Evolutionary conservation across 2,888 invertebrate genomes (phyloP).

Genomic region (Heliconius ethilla): DNA sequence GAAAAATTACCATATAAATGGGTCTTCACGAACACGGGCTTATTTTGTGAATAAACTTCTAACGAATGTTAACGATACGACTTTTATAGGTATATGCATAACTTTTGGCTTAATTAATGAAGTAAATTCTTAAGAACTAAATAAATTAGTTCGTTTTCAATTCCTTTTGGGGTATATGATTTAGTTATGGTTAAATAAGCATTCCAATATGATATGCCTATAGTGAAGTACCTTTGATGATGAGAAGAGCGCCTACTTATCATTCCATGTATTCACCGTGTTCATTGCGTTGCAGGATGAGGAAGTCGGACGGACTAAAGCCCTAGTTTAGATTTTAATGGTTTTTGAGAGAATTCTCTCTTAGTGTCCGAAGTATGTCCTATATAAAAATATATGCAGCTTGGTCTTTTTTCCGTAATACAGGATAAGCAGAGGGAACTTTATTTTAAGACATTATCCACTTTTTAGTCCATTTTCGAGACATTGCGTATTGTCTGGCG

Average conservation of each 20-base stretch:
- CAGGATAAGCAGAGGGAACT: neutral
- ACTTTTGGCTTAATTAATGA: slow-evolving; percentile 7
- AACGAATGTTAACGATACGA: slow-evolving; percentile 21
- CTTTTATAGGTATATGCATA: neutral
- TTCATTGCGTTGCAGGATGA: too few relatives aligned
- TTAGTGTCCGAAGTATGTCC: too few relatives aligned
- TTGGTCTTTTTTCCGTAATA: neutral
- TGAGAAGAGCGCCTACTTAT: neutral
- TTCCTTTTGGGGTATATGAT: neutral
- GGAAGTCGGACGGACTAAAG: too few relatives aligned
- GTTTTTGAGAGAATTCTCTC: too few relatives aligned
- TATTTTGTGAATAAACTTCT: slow-evolving; percentile 23
- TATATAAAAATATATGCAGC: neutral
- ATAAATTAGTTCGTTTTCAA: neutral
- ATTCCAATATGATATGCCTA: neutral
- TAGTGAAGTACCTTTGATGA: neutral
- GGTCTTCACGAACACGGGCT: slow-evolving; percentile 35
- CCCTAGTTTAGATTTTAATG: too few relatives aligned
- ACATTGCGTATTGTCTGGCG: too few relatives aligned
- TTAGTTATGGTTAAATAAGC: too few relatives aligned
- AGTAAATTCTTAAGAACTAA: neutral
- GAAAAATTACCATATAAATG: slow-evolving; percentile 51
- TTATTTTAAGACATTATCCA: neutral
- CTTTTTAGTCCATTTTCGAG: neutral
- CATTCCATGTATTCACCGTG: too few relatives aligned